Evolutionary conservation across 2,888 invertebrate species (phyloP).

Genomic region (Crepidodera aurea): DNA sequence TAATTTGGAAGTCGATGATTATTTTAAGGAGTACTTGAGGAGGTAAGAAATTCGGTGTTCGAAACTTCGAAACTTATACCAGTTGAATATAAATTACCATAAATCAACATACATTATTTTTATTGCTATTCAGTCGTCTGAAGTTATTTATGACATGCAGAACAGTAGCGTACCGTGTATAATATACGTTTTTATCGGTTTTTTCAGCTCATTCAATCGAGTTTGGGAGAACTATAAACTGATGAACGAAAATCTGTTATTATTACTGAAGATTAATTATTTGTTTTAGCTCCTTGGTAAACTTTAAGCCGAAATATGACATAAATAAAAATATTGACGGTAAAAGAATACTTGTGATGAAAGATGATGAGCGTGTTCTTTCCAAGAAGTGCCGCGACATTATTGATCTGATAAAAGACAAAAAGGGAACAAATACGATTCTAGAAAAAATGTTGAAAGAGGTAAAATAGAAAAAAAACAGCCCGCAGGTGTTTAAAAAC

Average conservation of each 20-base stretch:
- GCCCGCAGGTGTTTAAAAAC: too few species aligned
- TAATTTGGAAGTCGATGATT: slow-evolving; percentile 53
- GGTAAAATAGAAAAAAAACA: slow-evolving; percentile 39
- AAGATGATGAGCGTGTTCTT: slow-evolving; percentile 42
- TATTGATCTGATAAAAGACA: slow-evolving; percentile 53
- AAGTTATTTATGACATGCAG: too few species aligned
- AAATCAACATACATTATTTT: too few species aligned
- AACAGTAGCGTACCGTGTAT: too few species aligned
- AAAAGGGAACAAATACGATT: slow-evolving; percentile 48
- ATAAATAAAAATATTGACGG: slow-evolving; percentile 46
- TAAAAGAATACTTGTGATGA: slow-evolving; percentile 45
- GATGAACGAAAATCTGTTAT: too few species aligned
- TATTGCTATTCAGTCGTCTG: too few species aligned
- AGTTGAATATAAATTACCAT: too few species aligned
- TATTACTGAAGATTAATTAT: too few species aligned
- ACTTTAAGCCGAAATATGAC: slow-evolving; percentile 62
- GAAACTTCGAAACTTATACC: too few species aligned
- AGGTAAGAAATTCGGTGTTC: slow-evolving; percentile 36
- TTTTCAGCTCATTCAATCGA: too few species aligned
- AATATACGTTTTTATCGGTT: too few species aligned
- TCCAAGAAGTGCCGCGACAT: slow-evolving; percentile 51
- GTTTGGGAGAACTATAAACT: too few species aligned
- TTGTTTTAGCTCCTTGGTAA: slow-evolving; percentile 40
- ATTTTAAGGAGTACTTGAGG: slow-evolving; percentile 41
- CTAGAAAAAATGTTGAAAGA: slow-evolving; percentile 50